These are phyloP conservation scores for Littorina saxatilis DNA, from an alignment of 1,140 invertebrate genomes.

Conservation along the genomic window DNA sequence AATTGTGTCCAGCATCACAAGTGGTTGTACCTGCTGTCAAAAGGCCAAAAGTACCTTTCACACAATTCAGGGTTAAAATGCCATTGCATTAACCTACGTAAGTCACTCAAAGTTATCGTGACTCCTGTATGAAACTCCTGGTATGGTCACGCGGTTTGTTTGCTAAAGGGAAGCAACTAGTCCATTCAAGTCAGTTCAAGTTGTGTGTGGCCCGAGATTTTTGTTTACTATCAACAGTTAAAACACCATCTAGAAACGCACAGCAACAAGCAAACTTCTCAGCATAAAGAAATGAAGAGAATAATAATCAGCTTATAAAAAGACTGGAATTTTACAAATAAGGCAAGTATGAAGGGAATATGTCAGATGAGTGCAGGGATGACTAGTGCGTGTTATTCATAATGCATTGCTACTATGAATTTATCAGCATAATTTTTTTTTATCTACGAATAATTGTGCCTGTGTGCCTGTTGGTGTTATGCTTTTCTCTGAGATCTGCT, in stretches of 20 bases:
- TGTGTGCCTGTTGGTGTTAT: not conserved
- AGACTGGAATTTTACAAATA: not conserved
- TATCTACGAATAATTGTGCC: too few species aligned
- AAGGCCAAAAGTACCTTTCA: too few species aligned
- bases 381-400: not conserved
- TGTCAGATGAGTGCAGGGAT: not conserved
- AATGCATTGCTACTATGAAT: not conserved
- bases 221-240: not conserved
- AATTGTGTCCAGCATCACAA: too few species aligned
- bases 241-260: not conserved
- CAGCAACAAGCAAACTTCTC: not conserved
- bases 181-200: not conserved
- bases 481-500: not conserved
- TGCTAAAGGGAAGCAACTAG: not conserved
- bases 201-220: too few species aligned
- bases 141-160: not conserved
- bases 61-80: too few species aligned
- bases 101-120: too few species aligned
- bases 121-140: too few species aligned
- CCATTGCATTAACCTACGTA: too few species aligned
- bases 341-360: not conserved
- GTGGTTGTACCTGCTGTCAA: too few species aligned
- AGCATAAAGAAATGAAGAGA: not conserved
- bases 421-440: not conserved
- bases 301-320: not conserved